A percentile compares a stretch with the other conserved stretches of the same genome.
Evolutionary conservation across 2,888 invertebrate genomes (phyloP).

Genomic region (Harpalus rubripes): DNA sequence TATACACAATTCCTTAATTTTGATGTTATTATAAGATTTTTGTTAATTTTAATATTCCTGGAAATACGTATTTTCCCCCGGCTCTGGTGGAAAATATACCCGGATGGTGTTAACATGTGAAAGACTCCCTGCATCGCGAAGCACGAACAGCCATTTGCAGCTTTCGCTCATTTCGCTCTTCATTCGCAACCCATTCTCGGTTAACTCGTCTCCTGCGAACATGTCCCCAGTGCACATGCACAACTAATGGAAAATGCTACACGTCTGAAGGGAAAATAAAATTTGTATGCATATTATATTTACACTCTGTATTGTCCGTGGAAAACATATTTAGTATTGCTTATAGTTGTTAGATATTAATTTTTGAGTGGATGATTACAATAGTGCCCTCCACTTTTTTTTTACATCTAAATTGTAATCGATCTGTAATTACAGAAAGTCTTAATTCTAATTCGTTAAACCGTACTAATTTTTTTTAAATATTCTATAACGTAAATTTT

Average conservation of each 20-base stretch:
- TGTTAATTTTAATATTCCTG: no score
- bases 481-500: no score
- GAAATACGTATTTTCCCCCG: no score
- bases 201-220: neutral
- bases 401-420: no score
- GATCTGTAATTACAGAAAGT: no score
- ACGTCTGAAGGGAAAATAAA: neutral
- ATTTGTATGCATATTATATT: neutral
- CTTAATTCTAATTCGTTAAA: no score
- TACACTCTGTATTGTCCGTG: neutral
- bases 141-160: slow-evolving; percentile 34
- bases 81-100: no score
- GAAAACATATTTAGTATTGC: neutral
- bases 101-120: no score
- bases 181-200: neutral
- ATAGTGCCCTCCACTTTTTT: no score
- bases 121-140: neutral
- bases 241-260: neutral
- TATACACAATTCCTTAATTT: no score
- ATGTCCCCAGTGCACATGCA: neutral
- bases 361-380: neutral
- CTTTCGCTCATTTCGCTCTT: slow-evolving; percentile 39
- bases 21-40: no score
- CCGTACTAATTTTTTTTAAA: no score
- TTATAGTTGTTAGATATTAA: neutral